A percentile compares a stretch with the other conserved stretches of the same genome.
Evolutionary conservation across 2,113 vertebrate genomes (phyloP).

Genomic region (Thamnophis sirtalis): DNA sequence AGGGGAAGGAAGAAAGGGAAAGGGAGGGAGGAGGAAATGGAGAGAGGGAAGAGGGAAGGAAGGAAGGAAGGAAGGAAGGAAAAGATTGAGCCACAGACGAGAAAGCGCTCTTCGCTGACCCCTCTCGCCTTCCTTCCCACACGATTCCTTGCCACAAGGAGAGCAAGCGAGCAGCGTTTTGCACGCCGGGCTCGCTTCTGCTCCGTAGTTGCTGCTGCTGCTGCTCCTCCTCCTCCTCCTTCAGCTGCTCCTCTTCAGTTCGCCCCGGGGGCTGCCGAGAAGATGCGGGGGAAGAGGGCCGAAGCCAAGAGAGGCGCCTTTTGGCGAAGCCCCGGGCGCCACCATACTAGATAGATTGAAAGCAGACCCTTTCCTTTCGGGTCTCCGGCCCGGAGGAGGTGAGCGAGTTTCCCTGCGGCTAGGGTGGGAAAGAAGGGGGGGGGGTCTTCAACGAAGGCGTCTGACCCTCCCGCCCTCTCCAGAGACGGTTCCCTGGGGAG

Average conservation of each 20-base stretch:
- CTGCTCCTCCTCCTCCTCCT: too few species aligned
- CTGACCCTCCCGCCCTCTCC: background rate
- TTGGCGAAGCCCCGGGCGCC: background rate
- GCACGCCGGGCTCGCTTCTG: background rate
- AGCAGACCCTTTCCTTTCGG: background rate
- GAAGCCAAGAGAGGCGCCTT: background rate
- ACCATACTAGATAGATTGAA: background rate
- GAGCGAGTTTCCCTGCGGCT: background rate
- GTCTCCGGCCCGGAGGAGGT: background rate
- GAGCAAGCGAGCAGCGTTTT: background rate
- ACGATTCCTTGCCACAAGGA: background rate
- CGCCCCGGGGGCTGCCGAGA: background rate
- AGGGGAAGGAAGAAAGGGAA: background rate
- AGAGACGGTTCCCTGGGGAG: background rate
- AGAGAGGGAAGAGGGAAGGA: background rate
- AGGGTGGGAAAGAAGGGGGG: too few species aligned
- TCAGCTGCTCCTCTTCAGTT: background rate
- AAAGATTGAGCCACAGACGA: background rate
- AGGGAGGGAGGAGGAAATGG: background rate
- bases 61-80: background rate
- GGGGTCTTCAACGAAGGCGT: too few species aligned
- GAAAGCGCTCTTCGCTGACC: background rate
- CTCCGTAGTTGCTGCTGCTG: background rate
- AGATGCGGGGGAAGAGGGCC: background rate
- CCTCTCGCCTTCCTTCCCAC: background rate